Percentiles rank a stretch among this genome's conserved stretches.
phyloP scores from a whole-genome alignment of 2,113 vertebrate species.

The Anhinga anhinga region DNA sequence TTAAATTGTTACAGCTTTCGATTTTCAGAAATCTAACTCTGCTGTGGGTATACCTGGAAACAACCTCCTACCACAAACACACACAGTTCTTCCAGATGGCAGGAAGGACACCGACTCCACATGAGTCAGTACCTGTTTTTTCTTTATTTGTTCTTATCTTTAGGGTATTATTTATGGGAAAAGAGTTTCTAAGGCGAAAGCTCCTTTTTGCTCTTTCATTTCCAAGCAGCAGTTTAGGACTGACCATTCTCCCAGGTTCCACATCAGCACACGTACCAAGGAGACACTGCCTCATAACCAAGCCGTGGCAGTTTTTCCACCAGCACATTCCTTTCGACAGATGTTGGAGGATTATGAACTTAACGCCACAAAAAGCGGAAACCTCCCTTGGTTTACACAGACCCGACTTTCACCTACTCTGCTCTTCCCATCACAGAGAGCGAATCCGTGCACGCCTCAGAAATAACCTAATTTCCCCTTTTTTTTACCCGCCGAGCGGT shows the following conservation, averaged over 20 bases:
- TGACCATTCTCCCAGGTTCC: not conserved
- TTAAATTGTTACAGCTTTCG: not conserved
- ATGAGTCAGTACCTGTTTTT: rapidly evolving
- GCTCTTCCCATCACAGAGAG: too few species aligned
- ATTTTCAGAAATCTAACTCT: not conserved
- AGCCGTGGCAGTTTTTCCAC: not conserved
- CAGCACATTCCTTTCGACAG: not conserved
- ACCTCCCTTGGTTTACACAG: rapidly evolving
- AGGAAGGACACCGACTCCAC: not conserved
- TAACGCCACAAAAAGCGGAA: not conserved
- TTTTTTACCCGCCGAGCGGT: rapidly evolving
- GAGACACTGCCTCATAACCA: not conserved
- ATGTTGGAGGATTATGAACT: not conserved
- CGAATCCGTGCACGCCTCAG: rapidly evolving
- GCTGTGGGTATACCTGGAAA: not conserved
- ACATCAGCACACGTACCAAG: rapidly evolving
- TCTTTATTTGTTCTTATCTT: not conserved
- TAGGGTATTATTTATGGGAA: not conserved
- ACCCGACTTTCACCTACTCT: not conserved
- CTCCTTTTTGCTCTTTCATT: not conserved
- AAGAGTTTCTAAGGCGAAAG: rapidly evolving
- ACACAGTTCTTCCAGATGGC: not conserved
- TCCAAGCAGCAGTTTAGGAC: not conserved
- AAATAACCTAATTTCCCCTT: rapidly evolving
- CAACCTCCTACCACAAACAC: not conserved